Conservation (phyloP, 2,888 invertebrate genomes). For the Leucania comma region DNA sequence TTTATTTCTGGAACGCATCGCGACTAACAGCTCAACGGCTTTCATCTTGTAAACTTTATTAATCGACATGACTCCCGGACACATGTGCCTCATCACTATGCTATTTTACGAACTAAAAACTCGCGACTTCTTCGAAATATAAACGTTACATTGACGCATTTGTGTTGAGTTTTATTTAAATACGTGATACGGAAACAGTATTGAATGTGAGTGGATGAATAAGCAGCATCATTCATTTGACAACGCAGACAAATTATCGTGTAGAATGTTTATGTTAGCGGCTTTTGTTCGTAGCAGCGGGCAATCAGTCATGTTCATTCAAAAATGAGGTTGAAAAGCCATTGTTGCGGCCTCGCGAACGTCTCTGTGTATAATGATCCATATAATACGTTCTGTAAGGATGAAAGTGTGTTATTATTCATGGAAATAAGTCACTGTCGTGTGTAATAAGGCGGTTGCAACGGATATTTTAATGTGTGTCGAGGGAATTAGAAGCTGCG, state of each 20-base stretch:
- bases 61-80: conserved; percentile 88
- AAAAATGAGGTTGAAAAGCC: conserved; percentile 82
- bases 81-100: conserved; percentile 74
- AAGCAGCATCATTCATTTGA: conserved; percentile 52
- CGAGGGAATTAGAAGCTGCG: conserved; percentile 67
- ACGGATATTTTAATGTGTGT: conserved; percentile 76
- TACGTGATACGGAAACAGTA: conserved; percentile 37
- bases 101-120: conserved; percentile 37
- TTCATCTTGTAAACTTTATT: conserved; percentile 90
- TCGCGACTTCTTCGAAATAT: conserved; percentile 48
- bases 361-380: conserved; percentile 76
- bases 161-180: background rate
- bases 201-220: conserved; percentile 57
- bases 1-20: conserved; percentile 89
- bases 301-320: conserved; percentile 88
- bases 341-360: conserved; percentile 80
- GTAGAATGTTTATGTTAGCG: conserved; percentile 83
- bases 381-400: conserved; percentile 75
- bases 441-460: conserved; percentile 72
- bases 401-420: conserved; percentile 80
- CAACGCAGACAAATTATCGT: conserved; percentile 74
- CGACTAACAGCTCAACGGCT: conserved; percentile 86
- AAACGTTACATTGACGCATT: conserved; percentile 65
- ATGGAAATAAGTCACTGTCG: conserved; percentile 80
- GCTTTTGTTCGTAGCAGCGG: conserved; percentile 83